These are phyloP conservation scores for Platanista minor DNA, from an alignment of 2,113 vertebrate species.

Conservation along the genomic window DNA sequence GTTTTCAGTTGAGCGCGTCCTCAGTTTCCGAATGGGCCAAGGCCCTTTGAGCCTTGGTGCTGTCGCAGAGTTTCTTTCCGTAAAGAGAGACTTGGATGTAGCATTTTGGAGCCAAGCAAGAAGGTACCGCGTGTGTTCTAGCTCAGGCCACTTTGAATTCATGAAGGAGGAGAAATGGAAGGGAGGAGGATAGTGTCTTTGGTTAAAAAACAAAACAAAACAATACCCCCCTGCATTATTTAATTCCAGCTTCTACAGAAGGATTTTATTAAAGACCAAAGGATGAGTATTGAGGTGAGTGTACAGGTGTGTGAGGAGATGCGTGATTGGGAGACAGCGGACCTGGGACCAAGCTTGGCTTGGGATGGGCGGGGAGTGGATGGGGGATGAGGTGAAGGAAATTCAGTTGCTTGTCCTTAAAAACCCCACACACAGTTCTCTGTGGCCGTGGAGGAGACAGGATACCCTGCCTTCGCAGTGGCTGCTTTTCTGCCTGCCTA, in stretches of 20 bases:
- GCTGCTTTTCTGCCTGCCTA: background rate
- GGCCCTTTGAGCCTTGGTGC: background rate
- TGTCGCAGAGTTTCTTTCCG: background rate
- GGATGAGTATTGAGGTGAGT: background rate
- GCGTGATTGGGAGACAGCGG: accelerated
- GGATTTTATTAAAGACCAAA: background rate
- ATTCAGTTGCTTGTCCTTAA: background rate
- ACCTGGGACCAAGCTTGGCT: background rate
- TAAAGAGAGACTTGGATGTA: background rate
- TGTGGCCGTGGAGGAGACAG: background rate
- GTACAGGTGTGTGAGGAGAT: background rate
- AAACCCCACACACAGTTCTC: background rate
- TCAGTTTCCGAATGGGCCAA: background rate
- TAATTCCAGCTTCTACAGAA: background rate
- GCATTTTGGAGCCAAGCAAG: background rate
- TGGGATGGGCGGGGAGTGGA: background rate
- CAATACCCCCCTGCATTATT: background rate
- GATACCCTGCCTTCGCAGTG: background rate
- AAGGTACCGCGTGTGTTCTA: background rate
- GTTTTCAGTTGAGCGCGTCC: background rate
- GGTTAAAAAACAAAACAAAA: background rate
- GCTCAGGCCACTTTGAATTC: background rate
- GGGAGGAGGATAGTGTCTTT: background rate
- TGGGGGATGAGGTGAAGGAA: background rate
- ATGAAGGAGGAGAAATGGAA: background rate